These are phyloP conservation scores for Hoplostethus mediterraneus DNA, from an alignment of 2,797 vertebrate genomes.

Conservation along the genomic window DNA sequence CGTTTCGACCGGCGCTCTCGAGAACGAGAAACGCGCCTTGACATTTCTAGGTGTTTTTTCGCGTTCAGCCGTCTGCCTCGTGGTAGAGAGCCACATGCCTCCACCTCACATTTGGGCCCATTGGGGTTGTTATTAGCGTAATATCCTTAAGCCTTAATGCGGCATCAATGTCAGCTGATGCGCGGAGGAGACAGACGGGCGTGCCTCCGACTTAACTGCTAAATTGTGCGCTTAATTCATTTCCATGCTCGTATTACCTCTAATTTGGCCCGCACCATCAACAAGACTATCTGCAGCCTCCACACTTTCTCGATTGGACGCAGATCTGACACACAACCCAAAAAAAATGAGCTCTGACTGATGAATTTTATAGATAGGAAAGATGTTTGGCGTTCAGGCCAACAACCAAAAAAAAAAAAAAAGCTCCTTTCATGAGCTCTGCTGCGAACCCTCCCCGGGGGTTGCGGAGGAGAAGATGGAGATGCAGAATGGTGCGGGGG, in stretches of 20 bases:
- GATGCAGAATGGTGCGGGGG: constrained; percentile 57
- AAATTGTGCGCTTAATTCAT: constrained; percentile 72
- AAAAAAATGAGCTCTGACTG: constrained; percentile 46
- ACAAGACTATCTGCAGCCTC: constrained; percentile 43
- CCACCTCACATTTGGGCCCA: constrained; percentile 31
- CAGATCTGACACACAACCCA: constrained; percentile 28
- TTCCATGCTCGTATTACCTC: constrained; percentile 64
- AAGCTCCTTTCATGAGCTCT: constrained; percentile 40
- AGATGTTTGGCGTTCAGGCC: constrained; percentile 31
- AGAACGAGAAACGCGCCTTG: too few species aligned
- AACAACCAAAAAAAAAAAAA: constrained; percentile 25
- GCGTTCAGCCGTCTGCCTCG: constrained; percentile 18
- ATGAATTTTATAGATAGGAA: constrained; percentile 51
- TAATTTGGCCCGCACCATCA: constrained; percentile 58
- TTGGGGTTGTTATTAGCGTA: constrained; percentile 50
- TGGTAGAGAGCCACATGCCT: constrained; percentile 36
- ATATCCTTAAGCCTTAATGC: constrained; percentile 54
- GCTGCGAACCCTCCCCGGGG: constrained; percentile 47
- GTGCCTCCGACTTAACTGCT: constrained; percentile 57
- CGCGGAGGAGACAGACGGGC: constrained; percentile 58
- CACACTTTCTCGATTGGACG: constrained; percentile 62
- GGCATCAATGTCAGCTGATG: constrained; percentile 73
- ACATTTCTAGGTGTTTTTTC: too few species aligned
- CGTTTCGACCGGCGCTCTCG: too few species aligned
- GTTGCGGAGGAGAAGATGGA: constrained; percentile 43